Evolutionary conservation across 2,797 vertebrate genomes (phyloP).

Genomic region (Pangasius mekongensis): DNA sequence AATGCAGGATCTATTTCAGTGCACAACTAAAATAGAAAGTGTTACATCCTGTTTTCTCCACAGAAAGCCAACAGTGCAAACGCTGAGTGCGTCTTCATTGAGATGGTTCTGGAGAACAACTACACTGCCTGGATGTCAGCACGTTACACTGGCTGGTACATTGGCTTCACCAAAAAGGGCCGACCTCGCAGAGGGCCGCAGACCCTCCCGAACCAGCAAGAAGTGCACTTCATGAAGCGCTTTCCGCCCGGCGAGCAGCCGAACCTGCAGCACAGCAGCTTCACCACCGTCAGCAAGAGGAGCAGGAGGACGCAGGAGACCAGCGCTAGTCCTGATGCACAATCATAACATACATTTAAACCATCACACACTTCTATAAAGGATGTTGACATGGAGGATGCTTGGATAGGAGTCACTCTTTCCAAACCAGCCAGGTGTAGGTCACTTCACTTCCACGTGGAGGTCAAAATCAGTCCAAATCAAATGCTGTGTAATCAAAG

Average conservation of each 20-base stretch:
- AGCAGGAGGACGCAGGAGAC: constrained; percentile 81
- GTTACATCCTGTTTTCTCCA: constrained; percentile 11
- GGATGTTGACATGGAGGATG: background rate
- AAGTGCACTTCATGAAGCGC: constrained; percentile 89
- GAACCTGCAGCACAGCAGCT: constrained; percentile 83
- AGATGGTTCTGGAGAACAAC: constrained; percentile 88
- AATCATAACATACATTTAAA: constrained; percentile 65
- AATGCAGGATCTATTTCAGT: background rate
- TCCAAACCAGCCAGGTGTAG: background rate
- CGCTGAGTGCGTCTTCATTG: constrained; percentile 86
- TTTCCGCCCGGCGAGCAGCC: constrained; percentile 81
- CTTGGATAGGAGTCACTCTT: background rate
- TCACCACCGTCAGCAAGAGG: constrained; percentile 86
- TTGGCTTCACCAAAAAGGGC: constrained; percentile 89
- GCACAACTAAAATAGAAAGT: background rate
- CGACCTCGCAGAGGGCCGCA: constrained; percentile 83
- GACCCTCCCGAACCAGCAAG: constrained; percentile 86
- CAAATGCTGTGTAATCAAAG: constrained; percentile 74
- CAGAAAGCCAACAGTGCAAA: constrained; percentile 81
- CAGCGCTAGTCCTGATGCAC: constrained; percentile 51
- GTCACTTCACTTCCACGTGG: constrained; percentile 23
- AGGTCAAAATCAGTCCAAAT: constrained; percentile 52
- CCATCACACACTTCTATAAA: background rate
- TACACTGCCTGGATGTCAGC: constrained; percentile 88
- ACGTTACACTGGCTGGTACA: constrained; percentile 84